Base-by-base conservation (phyloP, 1,140 invertebrate genomes). In the Macrobrachium rosenbergii region DNA sequence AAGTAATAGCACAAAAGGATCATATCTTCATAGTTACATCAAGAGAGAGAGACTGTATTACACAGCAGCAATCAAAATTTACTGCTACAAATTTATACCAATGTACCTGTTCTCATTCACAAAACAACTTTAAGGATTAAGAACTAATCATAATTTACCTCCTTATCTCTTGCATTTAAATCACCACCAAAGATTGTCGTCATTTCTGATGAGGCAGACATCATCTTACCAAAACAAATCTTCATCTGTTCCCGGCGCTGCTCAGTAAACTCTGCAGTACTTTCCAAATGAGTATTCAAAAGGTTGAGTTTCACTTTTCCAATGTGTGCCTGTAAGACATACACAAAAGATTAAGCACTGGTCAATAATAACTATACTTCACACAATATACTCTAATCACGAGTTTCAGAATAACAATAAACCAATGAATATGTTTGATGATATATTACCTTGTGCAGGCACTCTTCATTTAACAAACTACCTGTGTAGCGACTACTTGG, bases 201-300 rank as follows among this genome's bases (percentile, higher is more conserved):
- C 19, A 89, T 82, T 59, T 92, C 90, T n/a, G 90, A 59, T 8
- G 91, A 89, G 19, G 91, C 89, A 16, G 91, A 89, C 23, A 84
- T 88, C 58, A 93, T 90, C 37, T 90, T 88, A 19, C 92, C 82
- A 80, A 94, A 93, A n/a, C 91, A 92, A 10, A 78, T 90, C 77
- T 91, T 91, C 10, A 95, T 89, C 86, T 95, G 94, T 28, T 90
- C 89, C 64, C 91, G 91, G 64, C 94, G 91, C 84, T 93, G 92
- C 19, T 83, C 90, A 1, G 91, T 83, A 90, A 91, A 91, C 0
- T 93, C 92, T 82, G 89, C 92, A 6, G 94, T 94, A 90, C 94
- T 94, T 90, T 95, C 94, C 83, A 95, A 90, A 91, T 95, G 94
- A 37, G 93, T 92, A 79, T 94, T 95, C 76, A 95, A 90, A 28